phyloP scores from a whole-genome alignment of 2,797 vertebrate species.

The Neosilurus hyrtlii region DNA sequence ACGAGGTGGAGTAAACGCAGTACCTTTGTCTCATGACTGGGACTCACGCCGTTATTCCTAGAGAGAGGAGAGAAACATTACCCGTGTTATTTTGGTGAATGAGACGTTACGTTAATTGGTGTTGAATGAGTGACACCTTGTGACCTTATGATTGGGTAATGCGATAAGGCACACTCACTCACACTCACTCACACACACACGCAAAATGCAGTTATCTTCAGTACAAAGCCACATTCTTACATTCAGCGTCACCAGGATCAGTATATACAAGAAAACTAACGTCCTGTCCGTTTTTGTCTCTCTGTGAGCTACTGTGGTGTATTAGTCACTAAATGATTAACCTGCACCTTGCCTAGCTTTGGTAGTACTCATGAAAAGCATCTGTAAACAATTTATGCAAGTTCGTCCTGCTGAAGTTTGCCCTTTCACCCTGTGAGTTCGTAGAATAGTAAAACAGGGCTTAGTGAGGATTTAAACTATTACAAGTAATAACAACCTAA shows the following conservation, averaged over 20 bases:
- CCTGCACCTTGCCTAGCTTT: background rate
- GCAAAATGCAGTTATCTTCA: background rate
- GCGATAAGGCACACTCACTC: background rate
- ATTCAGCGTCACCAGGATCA: background rate
- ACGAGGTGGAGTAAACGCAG: background rate
- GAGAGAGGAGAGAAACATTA: conserved; percentile 54
- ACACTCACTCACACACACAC: no score
- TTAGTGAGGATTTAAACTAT: background rate
- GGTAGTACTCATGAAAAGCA: background rate
- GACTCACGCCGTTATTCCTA: conserved; percentile 73
- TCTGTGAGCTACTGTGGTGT: no score
- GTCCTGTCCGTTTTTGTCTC: background rate
- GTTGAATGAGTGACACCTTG: background rate
- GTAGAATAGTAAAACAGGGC: conserved; percentile 1
- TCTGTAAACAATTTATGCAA: background rate
- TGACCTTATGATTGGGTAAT: background rate
- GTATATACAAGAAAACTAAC: background rate
- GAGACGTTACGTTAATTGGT: background rate
- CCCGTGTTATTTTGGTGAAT: background rate
- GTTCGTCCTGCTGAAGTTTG: background rate
- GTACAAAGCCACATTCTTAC: background rate
- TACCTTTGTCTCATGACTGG: conserved; percentile 77
- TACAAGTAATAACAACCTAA: background rate
- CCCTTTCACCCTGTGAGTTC: background rate
- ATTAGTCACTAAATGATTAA: background rate